phyloP scores from a whole-genome alignment of 2,797 vertebrate species.

The Myoxocephalus aenaeus region DNA sequence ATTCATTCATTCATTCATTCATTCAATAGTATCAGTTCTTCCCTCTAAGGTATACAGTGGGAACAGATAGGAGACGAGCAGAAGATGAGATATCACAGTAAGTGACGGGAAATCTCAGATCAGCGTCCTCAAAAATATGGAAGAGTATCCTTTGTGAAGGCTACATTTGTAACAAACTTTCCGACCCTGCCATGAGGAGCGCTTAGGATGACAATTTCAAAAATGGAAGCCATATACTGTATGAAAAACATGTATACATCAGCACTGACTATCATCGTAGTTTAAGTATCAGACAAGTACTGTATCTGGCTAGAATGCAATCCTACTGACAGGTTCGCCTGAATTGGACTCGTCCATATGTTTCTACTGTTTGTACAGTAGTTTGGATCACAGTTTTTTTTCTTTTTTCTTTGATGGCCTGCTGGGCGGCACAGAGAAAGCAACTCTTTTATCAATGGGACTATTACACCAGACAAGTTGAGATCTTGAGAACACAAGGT shows the following conservation, averaged over 20 bases:
- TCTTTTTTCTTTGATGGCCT: conserved; percentile 64
- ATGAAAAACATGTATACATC: conserved; percentile 60
- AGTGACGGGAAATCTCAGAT: conserved; percentile 48
- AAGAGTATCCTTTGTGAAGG: conserved; percentile 25
- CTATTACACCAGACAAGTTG: conserved; percentile 74
- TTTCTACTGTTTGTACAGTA: conserved; percentile 59
- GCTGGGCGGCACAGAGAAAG: conserved; percentile 66
- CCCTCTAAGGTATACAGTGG: conserved; percentile 44
- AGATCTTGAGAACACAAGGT: conserved; percentile 73
- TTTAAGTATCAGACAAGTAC: conserved; percentile 45
- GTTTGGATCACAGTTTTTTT: conserved; percentile 60
- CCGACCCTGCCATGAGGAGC: conserved; percentile 24
- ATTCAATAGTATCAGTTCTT: conserved; percentile 30
- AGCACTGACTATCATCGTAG: conserved; percentile 46
- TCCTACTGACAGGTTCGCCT: conserved; percentile 54
- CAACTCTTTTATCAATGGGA: conserved; percentile 67
- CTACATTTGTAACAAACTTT: conserved; percentile 42
- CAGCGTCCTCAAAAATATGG: conserved; percentile 50
- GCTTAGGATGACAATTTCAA: conserved; percentile 33
- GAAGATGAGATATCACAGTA: conserved; percentile 47
- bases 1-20: too few relatives aligned
- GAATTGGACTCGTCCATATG: conserved; percentile 54
- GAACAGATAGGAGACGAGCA: conserved; percentile 29
- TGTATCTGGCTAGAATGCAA: conserved; percentile 33
- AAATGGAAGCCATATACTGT: conserved; percentile 14